These are phyloP conservation scores for Notospermus geniculatus DNA, from an alignment of 1,140 invertebrate genomes.

Conservation along the genomic window DNA sequence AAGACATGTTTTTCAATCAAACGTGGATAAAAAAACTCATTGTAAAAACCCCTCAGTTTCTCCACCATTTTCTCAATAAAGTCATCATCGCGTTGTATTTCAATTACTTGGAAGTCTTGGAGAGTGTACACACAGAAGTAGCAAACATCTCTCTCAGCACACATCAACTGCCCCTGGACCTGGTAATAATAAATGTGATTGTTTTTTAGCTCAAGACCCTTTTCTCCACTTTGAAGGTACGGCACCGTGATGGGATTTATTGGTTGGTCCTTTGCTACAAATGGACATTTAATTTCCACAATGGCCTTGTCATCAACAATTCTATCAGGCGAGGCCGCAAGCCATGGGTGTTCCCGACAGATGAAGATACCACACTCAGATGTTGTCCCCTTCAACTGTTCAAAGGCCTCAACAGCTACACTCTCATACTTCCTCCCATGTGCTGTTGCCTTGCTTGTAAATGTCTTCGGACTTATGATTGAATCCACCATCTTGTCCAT, in stretches of 20 bases:
- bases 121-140: slow-evolving; percentile 23
- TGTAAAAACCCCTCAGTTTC: slow-evolving; percentile 16
- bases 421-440: slow-evolving; percentile 7
- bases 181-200: slow-evolving; percentile 28
- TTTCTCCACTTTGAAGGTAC: not conserved
- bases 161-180: slow-evolving; percentile 27
- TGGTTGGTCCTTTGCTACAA: not conserved
- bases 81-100: slow-evolving; percentile 16
- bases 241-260: slow-evolving; percentile 5
- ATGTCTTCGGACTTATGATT: not conserved
- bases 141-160: slow-evolving; percentile 16
- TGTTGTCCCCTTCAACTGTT: not conserved
- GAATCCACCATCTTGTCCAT: not conserved
- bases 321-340: slow-evolving; percentile 10
- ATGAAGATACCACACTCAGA: slow-evolving; percentile 2
- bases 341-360: not conserved
- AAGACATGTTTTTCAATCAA: not conserved
- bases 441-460: not conserved
- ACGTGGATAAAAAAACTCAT: not conserved
- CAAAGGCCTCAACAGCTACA: not conserved
- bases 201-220: slow-evolving; percentile 13
- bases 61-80: slow-evolving; percentile 21
- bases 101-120: slow-evolving; percentile 18
- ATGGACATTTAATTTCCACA: slow-evolving; percentile 14
- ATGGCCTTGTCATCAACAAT: slow-evolving; percentile 1